These are phyloP conservation scores for Dryobota labecula DNA, from an alignment of 2,888 invertebrate genomes.

Conservation along the genomic window DNA sequence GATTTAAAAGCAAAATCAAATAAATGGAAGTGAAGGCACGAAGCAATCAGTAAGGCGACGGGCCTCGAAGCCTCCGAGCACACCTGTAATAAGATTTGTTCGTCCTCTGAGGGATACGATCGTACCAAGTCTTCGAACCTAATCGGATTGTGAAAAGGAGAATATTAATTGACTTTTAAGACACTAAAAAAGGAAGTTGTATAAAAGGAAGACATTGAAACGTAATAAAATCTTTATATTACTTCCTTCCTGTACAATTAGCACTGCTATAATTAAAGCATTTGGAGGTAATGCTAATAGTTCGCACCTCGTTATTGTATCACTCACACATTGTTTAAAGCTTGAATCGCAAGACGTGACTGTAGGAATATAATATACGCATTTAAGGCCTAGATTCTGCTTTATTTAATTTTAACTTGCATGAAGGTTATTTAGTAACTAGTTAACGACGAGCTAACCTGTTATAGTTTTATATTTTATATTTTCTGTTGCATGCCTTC, in stretches of 20 bases:
- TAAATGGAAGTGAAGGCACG: constrained; percentile 63
- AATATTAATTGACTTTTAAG: constrained; percentile 68
- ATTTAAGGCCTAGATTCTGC: constrained; percentile 40
- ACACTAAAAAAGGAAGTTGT: constrained; percentile 31
- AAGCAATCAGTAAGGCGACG: constrained; percentile 67
- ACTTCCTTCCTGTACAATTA: constrained; percentile 56
- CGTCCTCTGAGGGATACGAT: constrained; percentile 72
- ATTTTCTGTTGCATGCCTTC: constrained; percentile 25
- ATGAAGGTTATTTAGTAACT: constrained; percentile 57
- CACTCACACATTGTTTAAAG: constrained; percentile 20
- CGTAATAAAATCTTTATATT: constrained; percentile 11
- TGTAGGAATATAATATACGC: constrained; percentile 29
- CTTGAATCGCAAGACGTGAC: constrained; percentile 29
- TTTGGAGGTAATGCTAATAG: constrained; percentile 26
- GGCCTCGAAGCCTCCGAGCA: constrained; percentile 53
- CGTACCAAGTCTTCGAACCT: constrained; percentile 66
- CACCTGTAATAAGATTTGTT: constrained; percentile 78
- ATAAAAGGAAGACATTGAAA: constrained; percentile 45
- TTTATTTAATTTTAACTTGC: constrained; percentile 49
- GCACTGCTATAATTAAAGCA: constrained; percentile 35
- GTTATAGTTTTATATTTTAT: constrained; percentile 40
- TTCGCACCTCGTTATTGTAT: constrained; percentile 32
- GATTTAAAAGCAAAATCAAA: constrained; percentile 57
- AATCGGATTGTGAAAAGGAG: constrained; percentile 75
- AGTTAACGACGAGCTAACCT: constrained; percentile 40